Percentiles rank a stretch among this genome's conserved stretches.
These are phyloP conservation scores for Rhegmatorhina hoffmannsi DNA, from an alignment of 2,113 vertebrate genomes.

Conservation along the genomic window DNA sequence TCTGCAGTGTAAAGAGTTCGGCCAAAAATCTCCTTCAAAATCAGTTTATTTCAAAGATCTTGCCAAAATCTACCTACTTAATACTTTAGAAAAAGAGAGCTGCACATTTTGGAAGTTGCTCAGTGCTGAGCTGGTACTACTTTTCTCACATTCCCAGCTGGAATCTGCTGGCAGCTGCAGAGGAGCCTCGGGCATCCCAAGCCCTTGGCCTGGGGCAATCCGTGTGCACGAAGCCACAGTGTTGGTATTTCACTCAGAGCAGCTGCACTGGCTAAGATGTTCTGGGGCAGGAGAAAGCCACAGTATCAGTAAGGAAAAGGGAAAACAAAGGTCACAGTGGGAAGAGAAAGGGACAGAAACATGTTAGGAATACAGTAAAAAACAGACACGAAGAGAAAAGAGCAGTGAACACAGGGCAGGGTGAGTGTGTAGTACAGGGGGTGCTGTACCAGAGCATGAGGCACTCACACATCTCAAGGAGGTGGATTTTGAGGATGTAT, in stretches of 20 bases:
- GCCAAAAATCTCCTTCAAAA: slow-evolving; percentile 18
- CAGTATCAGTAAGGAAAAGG: not conserved
- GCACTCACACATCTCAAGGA: not conserved
- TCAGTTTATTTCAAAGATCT: not conserved
- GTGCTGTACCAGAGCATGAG: not conserved
- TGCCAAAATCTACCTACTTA: not conserved
- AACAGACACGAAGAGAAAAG: not conserved
- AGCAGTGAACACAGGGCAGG: not conserved
- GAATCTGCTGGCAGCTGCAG: not conserved
- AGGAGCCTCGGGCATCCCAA: not conserved
- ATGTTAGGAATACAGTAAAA: not conserved
- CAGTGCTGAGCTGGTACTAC: not conserved
- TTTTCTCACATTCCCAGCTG: not conserved
- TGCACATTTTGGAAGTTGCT: not conserved
- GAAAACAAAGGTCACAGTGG: not conserved
- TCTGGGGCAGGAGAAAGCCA: not conserved
- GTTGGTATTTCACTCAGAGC: not conserved
- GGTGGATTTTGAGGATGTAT: not conserved
- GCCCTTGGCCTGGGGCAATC: not conserved
- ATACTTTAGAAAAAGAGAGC: not conserved
- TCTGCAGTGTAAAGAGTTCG: not conserved
- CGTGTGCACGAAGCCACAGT: fast-evolving
- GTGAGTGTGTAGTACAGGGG: not conserved
- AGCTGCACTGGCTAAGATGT: not conserved
- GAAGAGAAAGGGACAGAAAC: not conserved